Base-by-base conservation (phyloP, 2,797 vertebrate genomes). In the Sebastes reedi region DNA sequence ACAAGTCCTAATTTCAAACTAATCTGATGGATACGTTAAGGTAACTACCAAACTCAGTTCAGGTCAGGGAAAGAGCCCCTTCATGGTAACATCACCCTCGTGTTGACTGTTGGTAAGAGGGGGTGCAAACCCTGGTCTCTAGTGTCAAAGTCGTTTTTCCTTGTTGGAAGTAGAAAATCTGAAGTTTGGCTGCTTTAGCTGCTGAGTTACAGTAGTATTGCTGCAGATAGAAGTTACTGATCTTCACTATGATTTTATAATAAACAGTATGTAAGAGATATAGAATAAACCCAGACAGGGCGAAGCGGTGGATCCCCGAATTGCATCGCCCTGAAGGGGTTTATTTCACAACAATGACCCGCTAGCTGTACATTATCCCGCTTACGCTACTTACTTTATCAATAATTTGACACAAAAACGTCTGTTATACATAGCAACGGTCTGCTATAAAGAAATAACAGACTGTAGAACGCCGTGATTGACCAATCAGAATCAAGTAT, bases 281-380 rank as follows among this genome's bases (percentile, higher is more conserved):
- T 0, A 34, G 32, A 32, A 50, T 50, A 50, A 50, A 20, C 18
- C 46, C 46, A 0, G 46, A 50, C 0, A 50, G 46, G 18, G 46
- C 7, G 18, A 50, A 0, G 46, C 18, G 0, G 46, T 50, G 46
- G 46, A 50, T 0, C 0, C 46, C 46, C 18, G 18, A 50, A 0
- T 50, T 46, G 42, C 42, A 46, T 46, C 42, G 42, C 42, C 14
- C 6, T 46, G 42, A 46, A 46, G 16, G 42, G 14, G 14, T 46
- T 46, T 18, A 18, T 46, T 46, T 46, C 16, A 46, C 42, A 18
- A 7, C 42, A 46, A 46, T 46, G 42, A 46, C 42, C 16, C 0
- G 16, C 42, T 46, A 46, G 42, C 6, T 46, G 42, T 46, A 46
- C 42, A 46, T 46, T 46, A 46, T 46, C 42, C 42, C 14, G 42